Conservation (phyloP, 1,140 invertebrate genomes). For the Diabrotica undecimpunctata region DNA sequence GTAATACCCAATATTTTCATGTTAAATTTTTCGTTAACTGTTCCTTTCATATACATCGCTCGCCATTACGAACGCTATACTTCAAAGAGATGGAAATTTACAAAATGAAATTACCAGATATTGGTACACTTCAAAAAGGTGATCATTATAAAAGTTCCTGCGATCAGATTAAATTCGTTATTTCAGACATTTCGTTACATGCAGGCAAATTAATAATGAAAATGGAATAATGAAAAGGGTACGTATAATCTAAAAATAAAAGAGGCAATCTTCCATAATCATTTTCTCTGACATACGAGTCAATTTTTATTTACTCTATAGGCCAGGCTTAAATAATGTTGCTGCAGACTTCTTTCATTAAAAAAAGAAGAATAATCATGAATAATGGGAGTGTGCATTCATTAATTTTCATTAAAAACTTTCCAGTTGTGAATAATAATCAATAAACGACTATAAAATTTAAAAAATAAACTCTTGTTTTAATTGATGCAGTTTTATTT, state of each 20-base stretch:
- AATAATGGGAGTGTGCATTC: too few species aligned
- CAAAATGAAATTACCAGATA: not conserved
- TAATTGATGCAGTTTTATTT: too few species aligned
- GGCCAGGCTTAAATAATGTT: too few species aligned
- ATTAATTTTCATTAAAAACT: too few species aligned
- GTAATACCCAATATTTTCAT: too few species aligned
- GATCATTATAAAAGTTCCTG: constrained; percentile 2
- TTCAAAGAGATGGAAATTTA: not conserved
- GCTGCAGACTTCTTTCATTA: too few species aligned
- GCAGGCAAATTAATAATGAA: not conserved
- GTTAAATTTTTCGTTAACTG: too few species aligned
- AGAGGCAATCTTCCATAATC: not conserved
- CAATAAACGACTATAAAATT: too few species aligned
- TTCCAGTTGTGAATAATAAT: too few species aligned
- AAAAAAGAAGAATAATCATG: too few species aligned
- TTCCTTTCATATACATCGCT: too few species aligned
- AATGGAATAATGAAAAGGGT: not conserved
- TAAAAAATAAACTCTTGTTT: too few species aligned
- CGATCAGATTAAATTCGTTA: constrained; percentile 2
- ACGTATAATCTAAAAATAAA: not conserved
- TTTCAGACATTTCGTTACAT: constrained; percentile 2
- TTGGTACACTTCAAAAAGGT: not conserved
- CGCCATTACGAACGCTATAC: not conserved
- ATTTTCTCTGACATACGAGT: not conserved
- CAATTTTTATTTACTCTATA: not conserved